phyloP scores from a whole-genome alignment of 23 tunicate genomes.

The Trididemnum clinides region DNA sequence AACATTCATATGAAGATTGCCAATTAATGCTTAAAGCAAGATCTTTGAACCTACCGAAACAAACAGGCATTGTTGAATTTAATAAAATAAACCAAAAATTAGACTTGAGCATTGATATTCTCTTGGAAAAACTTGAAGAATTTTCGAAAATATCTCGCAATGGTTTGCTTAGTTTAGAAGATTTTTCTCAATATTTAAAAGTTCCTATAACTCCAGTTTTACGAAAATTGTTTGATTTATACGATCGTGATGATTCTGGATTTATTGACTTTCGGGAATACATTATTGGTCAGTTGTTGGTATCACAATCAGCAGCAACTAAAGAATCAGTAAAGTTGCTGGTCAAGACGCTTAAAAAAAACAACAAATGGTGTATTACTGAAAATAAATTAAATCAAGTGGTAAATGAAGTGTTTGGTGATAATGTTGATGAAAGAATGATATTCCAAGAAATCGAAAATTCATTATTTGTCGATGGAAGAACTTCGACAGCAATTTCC shows the following conservation, averaged over 20 bases:
- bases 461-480: too few relatives aligned
- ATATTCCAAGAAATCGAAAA: background rate
- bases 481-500: background rate
- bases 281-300: slow-evolving; percentile 70
- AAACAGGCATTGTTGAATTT: slow-evolving; percentile 72
- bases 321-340: slow-evolving; percentile 57
- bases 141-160: slow-evolving; percentile 51
- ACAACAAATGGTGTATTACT: slow-evolving; percentile 48
- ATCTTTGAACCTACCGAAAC: slow-evolving; percentile 47
- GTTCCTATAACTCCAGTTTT: slow-evolving; percentile 55
- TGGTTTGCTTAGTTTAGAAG: slow-evolving; percentile 50
- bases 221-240: slow-evolving; percentile 64
- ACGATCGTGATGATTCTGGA: slow-evolving; percentile 61
- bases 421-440: slow-evolving; percentile 15
- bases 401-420: slow-evolving; percentile 42
- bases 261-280: slow-evolving; percentile 72
- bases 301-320: slow-evolving; percentile 70
- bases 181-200: slow-evolving; percentile 56
- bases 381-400: slow-evolving; percentile 56
- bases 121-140: slow-evolving; percentile 46
- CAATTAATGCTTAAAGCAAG: slow-evolving; percentile 64
- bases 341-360: slow-evolving; percentile 64
- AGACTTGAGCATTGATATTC: slow-evolving; percentile 44
- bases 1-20: slow-evolving; percentile 74
- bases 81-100: slow-evolving; percentile 53